phyloP scores from a whole-genome alignment of 2,888 invertebrate genomes.

The Lycocerus yunnanus region DNA sequence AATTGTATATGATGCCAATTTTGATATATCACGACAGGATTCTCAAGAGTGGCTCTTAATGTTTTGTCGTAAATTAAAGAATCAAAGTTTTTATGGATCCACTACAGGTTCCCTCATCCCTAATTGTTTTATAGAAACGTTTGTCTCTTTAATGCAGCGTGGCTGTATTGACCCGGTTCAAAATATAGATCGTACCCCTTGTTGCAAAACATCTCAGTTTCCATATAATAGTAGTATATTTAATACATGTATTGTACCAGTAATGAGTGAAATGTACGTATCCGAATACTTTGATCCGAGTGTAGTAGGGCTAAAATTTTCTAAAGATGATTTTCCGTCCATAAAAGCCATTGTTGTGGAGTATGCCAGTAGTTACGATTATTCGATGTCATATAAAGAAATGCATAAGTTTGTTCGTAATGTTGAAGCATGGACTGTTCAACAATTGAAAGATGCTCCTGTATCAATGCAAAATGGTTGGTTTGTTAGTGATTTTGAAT shows the following conservation, averaged over 20 bases:
- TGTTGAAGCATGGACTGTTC: constrained; percentile 79
- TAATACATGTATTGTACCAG: constrained; percentile 78
- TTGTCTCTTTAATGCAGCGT: constrained; percentile 78
- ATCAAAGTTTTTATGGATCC: constrained; percentile 81
- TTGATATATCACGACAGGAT: constrained; percentile 77
- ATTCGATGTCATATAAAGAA: constrained; percentile 76
- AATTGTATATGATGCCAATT: constrained; percentile 75
- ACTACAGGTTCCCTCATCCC: constrained; percentile 76
- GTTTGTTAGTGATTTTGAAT: constrained; percentile 87
- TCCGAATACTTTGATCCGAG: constrained; percentile 71
- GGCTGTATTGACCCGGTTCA: constrained; percentile 73
- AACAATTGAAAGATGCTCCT: constrained; percentile 76
- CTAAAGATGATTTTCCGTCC: constrained; percentile 57
- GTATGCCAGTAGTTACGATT: constrained; percentile 84
- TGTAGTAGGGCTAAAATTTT: constrained; percentile 87
- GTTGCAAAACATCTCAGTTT: constrained; percentile 80
- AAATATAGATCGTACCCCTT: constrained; percentile 73
- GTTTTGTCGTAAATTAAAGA: constrained; percentile 79
- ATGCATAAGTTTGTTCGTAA: constrained; percentile 77
- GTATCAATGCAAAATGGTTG: constrained; percentile 80
- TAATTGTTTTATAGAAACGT: constrained; percentile 92
- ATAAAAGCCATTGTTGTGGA: constrained; percentile 85
- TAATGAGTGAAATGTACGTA: constrained; percentile 76
- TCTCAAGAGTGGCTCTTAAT: constrained; percentile 84
- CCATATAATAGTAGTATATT: constrained; percentile 80